Percentiles rank a stretch among this genome's conserved stretches.
phyloP scores from a whole-genome alignment of 1,140 invertebrate genomes.

The Pseudomyrmex dendroicus region DNA sequence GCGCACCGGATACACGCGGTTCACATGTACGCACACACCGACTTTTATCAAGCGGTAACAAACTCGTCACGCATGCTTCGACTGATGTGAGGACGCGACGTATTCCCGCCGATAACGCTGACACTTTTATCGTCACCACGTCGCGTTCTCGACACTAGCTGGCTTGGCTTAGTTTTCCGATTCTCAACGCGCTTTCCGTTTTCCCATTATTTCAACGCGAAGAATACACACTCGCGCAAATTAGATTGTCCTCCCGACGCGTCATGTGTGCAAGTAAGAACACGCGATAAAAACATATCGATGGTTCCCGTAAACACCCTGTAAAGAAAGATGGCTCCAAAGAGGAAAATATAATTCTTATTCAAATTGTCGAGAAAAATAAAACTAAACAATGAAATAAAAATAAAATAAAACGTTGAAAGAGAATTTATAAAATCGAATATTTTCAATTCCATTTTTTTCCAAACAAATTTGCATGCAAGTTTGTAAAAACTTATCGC shows the following conservation, averaged over 20 bases:
- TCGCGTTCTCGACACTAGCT: conserved; percentile 61
- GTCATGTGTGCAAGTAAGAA: conserved; percentile 17
- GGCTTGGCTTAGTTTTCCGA: conserved; percentile 64
- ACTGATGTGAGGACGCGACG: conserved; percentile 26
- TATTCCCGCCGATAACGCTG: conserved; percentile 54
- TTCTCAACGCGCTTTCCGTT: conserved; percentile 14
- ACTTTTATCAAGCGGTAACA: conserved; percentile 66
- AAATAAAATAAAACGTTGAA: neutral
- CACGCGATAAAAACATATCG: neutral
- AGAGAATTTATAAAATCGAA: neutral
- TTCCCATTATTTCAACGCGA: conserved; percentile 11
- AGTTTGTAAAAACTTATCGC: neutral
- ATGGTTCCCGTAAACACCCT: neutral
- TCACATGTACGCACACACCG: conserved; percentile 55
- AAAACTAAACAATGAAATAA: neutral
- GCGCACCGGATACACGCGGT: conserved; percentile 51
- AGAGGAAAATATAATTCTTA: conserved; percentile 6
- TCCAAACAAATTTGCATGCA: neutral
- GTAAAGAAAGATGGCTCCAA: neutral
- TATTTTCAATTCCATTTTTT: no score
- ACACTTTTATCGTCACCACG: conserved; percentile 54
- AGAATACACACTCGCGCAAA: conserved; percentile 6
- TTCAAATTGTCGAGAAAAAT: neutral
- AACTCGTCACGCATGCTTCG: conserved; percentile 51
- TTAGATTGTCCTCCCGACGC: conserved; percentile 36